Conservation (phyloP, 2,888 invertebrate genomes). For the Amphipoea oculea region DNA sequence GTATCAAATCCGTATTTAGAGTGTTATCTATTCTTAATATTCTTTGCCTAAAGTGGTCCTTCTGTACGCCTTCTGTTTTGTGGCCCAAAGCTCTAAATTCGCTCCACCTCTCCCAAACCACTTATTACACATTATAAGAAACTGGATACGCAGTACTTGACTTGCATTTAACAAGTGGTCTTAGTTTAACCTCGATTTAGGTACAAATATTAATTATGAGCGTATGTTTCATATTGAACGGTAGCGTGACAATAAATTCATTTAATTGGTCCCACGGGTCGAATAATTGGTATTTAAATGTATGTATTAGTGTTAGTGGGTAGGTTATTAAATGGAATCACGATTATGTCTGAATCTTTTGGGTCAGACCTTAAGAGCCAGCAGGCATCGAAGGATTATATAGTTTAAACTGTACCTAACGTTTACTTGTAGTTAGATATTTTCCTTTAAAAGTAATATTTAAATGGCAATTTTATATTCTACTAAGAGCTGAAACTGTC, state of each 20-base stretch:
- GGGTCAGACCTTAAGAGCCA: not conserved
- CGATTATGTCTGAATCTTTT: constrained; percentile 7
- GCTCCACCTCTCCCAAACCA: constrained; percentile 58
- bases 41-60: not conserved
- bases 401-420: too few species aligned
- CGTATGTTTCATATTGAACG: constrained; percentile 26
- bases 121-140: constrained; percentile 58
- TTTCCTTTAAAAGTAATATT: too few species aligned
- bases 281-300: constrained; percentile 31
- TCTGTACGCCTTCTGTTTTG: not conserved
- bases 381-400: not conserved
- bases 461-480: not conserved
- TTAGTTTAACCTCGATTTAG: constrained; percentile 53
- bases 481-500: not conserved
- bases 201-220: constrained; percentile 37
- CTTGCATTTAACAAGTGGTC: constrained; percentile 47
- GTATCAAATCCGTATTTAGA: not conserved
- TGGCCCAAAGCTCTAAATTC: constrained; percentile 52
- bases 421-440: not conserved
- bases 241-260: constrained; percentile 24
- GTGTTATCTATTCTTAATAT: too few species aligned
- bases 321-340: not conserved
- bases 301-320: constrained; percentile 16
- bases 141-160: constrained; percentile 58
- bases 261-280: constrained; percentile 16